Percentiles rank a stretch among this genome's conserved stretches.
Conservation (phyloP, 2,113 vertebrate species). For the Hippocampus guttulatus region DNA sequence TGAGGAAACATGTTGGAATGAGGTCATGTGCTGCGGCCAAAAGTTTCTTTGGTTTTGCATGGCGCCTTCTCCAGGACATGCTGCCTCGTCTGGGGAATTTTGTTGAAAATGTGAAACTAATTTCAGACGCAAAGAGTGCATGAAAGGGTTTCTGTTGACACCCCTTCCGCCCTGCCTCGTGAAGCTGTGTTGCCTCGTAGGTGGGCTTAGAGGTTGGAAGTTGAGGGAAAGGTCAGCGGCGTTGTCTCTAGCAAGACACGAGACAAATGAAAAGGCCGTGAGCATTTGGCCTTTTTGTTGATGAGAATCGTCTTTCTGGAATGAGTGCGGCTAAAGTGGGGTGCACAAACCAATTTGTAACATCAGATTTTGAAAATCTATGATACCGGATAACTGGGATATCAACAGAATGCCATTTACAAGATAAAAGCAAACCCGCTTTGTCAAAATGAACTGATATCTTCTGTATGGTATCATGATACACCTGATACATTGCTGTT, state of each 20-base stretch:
- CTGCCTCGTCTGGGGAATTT: neutral
- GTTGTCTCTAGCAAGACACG: constrained; percentile 35
- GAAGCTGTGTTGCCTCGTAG: constrained; percentile 6
- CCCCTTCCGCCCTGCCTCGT: neutral
- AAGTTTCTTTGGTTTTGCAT: neutral
- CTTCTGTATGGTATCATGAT: neutral
- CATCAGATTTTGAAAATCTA: no score
- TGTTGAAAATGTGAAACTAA: neutral
- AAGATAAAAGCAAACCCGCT: no score
- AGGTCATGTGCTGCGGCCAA: neutral
- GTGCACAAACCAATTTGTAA: neutral
- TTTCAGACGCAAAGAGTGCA: neutral
- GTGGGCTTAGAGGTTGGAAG: constrained; percentile 46
- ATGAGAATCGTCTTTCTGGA: constrained; percentile 1
- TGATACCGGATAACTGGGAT: no score
- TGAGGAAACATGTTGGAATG: neutral
- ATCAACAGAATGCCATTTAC: no score
- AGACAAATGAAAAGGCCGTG: constrained; percentile 44
- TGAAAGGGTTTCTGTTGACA: neutral
- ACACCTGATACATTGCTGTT: neutral
- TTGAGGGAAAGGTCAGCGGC: constrained; percentile 55
- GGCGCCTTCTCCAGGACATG: neutral
- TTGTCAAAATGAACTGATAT: neutral
- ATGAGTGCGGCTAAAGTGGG: neutral
- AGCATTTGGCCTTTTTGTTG: constrained; percentile 49